phyloP scores from a whole-genome alignment of 1,140 invertebrate species.

The Pogonognathellus flavescens region DNA sequence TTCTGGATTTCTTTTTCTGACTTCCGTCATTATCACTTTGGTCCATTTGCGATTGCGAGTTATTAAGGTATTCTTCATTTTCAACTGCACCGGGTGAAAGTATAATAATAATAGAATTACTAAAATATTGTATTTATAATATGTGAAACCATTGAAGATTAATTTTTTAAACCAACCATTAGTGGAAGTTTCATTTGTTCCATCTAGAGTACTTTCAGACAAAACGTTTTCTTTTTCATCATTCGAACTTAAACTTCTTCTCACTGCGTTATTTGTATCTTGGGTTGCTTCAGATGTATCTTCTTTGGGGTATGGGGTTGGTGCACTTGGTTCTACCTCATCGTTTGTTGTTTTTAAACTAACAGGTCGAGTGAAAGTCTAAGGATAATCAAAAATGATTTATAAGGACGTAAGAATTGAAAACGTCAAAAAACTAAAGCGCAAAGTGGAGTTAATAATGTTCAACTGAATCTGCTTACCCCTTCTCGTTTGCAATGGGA shows the following conservation, averaged over 20 bases:
- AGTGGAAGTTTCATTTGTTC: conserved; percentile 70
- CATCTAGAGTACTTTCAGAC: neutral
- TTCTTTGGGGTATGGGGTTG: neutral
- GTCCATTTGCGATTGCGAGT: conserved; percentile 37
- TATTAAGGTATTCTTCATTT: conserved; percentile 30
- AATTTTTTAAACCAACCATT: conserved; percentile 65
- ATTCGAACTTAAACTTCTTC: conserved; percentile 68
- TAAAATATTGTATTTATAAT: neutral
- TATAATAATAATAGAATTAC: neutral
- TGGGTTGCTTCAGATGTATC: conserved; percentile 42
- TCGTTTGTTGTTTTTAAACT: neutral
- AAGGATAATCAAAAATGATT: neutral
- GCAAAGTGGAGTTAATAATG: too few species aligned
- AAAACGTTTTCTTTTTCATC: conserved; percentile 68
- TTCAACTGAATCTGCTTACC: neutral
- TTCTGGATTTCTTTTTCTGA: conserved; percentile 60
- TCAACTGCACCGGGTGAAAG: neutral
- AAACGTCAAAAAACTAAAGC: too few species aligned
- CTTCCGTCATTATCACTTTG: neutral
- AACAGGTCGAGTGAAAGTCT: neutral
- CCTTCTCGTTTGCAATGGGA: neutral
- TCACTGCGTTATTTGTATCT: neutral
- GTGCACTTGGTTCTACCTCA: neutral
- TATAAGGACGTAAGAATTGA: too few species aligned
- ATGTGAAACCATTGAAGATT: neutral